Evolutionary conservation across 2,797 vertebrate species (phyloP).

Genomic region (Tiaroga cobitis): DNA sequence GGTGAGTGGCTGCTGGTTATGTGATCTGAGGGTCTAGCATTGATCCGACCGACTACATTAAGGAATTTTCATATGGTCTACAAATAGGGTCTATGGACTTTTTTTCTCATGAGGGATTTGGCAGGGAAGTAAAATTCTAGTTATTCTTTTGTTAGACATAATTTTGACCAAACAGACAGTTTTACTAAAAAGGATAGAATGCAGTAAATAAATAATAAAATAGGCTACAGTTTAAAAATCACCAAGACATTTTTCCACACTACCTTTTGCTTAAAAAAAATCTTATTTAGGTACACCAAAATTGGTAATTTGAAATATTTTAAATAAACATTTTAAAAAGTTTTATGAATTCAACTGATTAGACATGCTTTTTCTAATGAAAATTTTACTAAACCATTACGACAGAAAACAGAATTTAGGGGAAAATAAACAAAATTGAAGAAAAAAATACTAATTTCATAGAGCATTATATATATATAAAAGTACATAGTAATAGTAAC

Average conservation of each 20-base stretch:
- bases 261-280: background rate
- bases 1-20: constrained; percentile 22
- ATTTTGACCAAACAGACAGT: background rate
- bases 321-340: background rate
- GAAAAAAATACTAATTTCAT: background rate
- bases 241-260: background rate
- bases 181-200: background rate
- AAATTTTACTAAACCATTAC: background rate
- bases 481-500: background rate
- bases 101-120: background rate
- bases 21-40: background rate
- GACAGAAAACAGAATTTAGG: background rate
- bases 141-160: background rate
- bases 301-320: background rate
- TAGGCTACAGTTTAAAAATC: background rate
- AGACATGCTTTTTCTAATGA: background rate
- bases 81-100: background rate
- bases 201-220: background rate
- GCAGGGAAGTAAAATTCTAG: background rate
- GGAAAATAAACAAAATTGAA: no score
- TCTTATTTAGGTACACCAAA: background rate
- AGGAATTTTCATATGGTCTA: background rate
- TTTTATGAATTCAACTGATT: background rate
- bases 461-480: background rate
- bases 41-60: background rate